Evolutionary conservation across 2,113 vertebrate genomes (phyloP), one percentile per base, ranked within the genome.

Genomic region (Oplegnathus fasciatus): DNA sequence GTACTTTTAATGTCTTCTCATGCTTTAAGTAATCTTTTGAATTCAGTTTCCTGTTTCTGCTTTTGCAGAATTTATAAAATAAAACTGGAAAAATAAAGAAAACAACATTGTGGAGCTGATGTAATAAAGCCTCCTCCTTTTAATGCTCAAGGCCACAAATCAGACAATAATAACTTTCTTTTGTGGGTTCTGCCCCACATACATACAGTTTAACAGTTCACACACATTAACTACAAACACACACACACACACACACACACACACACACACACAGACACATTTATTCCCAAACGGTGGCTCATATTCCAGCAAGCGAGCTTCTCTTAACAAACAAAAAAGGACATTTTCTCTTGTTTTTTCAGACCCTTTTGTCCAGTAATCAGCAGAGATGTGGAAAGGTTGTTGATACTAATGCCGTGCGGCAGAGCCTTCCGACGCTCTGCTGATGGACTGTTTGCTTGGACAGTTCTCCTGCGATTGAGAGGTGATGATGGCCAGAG

Each of bases 401-500:
- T 92, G 92, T 94, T 90, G 92, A 94, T 86, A 69, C 82, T 82
- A 83, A 90, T 65, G 84, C 71, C 50, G 62, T 74, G 57, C 48
- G 78, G 80, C 85, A 37, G 70, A 83, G 84, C 54, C 73, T 88
- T 90, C 85, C 72, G 84, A 81, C 75, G 72, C 17, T 18, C 85
- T 17, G 91, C 79, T 93, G 94, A 95, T 73, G 75, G 90, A 92
- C 87, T 92, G 90, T 95, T 95, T 95, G 92, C 94, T 93, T 94
- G 91, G 86, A 92, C 88, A 86, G 80, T 80, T 85, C 79, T 80
- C 40, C 86, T 73, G 84, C 78, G 83, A 93, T 90, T 75, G 94
- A 92, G 90, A 89, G 88, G 91, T 55, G 91, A 91, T 91, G 93
- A 94, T 65, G 86, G 90, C 85, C 84, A 83, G 78, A 74, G 86